Percentiles rank a stretch among this genome's conserved stretches.
phyloP scores from a whole-genome alignment of 2,797 vertebrate genomes.

The Sebastes reedi region DNA sequence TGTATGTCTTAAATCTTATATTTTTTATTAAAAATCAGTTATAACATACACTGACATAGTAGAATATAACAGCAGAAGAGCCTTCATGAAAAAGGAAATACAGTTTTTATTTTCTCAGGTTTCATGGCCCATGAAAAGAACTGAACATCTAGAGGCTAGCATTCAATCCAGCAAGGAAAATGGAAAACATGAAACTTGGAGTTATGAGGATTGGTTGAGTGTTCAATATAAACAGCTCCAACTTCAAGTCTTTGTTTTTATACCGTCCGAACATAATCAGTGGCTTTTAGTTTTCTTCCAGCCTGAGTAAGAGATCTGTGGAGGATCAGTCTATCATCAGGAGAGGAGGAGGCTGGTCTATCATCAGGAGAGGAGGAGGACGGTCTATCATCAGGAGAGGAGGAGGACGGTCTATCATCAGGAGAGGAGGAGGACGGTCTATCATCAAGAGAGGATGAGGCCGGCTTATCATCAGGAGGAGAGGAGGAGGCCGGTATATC shows the following conservation, averaged over 20 bases:
- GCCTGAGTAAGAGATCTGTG: neutral
- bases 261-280: neutral
- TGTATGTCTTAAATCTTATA: neutral
- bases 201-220: constrained; percentile 3
- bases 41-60: neutral
- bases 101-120: neutral
- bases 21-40: neutral
- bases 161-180: constrained; percentile 3
- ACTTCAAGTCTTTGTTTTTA: neutral
- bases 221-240: neutral
- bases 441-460: too few species aligned
- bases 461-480: too few species aligned
- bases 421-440: neutral
- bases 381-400: neutral
- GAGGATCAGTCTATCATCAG: neutral
- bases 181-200: constrained; percentile 2
- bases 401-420: rapidly evolving
- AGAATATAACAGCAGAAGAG: neutral
- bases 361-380: neutral
- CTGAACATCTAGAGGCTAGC: neutral
- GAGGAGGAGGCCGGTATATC: neutral
- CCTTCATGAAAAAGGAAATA: neutral
- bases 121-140: constrained; percentile 12
- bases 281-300: neutral
- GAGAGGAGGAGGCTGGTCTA: rapidly evolving